Evolutionary conservation across 2,113 vertebrate species (phyloP).

Genomic region (Pimephales promelas): DNA sequence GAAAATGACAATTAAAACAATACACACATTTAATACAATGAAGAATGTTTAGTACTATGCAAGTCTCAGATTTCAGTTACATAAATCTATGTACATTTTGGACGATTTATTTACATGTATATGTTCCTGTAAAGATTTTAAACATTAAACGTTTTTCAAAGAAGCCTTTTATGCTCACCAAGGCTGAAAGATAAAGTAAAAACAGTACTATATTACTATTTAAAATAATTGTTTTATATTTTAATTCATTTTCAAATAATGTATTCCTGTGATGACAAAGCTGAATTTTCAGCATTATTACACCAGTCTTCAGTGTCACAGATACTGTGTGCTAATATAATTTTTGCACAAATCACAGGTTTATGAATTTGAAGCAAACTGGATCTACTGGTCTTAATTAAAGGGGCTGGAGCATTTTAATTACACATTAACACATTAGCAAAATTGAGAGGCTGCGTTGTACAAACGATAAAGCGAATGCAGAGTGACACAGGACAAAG

Average conservation of each 20-base stretch:
- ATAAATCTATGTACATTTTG: not conserved
- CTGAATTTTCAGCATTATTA: no score
- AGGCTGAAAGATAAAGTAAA: no score
- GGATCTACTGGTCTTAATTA: not conserved
- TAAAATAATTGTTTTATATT: no score
- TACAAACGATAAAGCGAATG: not conserved
- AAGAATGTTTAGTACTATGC: not conserved
- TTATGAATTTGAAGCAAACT: not conserved
- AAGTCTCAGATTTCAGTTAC: not conserved
- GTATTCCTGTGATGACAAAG: no score
- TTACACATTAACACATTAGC: not conserved
- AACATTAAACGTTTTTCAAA: no score
- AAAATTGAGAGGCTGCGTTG: not conserved
- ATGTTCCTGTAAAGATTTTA: no score
- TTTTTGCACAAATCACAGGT: not conserved
- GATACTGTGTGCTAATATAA: no score
- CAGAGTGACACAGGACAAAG: constrained; percentile 32
- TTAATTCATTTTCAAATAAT: no score
- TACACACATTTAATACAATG: not conserved
- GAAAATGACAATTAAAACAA: constrained; percentile 17
- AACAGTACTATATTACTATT: no score
- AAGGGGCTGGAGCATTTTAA: not conserved
- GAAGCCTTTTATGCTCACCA: no score
- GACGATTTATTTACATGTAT: no score
- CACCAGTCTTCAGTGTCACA: no score